Conservation (phyloP, 2,888 invertebrate species). For the Lapara coniferarum region DNA sequence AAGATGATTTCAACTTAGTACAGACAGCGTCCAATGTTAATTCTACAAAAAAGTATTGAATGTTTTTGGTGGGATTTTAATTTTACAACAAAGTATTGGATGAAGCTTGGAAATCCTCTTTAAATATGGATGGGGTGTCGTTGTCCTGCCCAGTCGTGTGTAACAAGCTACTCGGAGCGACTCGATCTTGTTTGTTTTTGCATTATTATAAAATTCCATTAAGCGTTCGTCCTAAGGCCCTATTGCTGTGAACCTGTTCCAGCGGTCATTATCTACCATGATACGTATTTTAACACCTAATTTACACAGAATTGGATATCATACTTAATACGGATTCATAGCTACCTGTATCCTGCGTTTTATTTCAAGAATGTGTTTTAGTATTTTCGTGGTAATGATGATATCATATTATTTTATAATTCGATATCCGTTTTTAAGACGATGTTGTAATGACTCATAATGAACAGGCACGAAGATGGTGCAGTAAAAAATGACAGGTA, state of each 20-base stretch:
- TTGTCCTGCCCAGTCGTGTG: slow-evolving; percentile 73
- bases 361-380: background rate
- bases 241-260: slow-evolving; percentile 40
- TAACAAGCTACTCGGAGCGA: slow-evolving; percentile 60
- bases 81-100: slow-evolving; percentile 35
- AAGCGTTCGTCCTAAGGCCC: slow-evolving; percentile 37
- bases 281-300: slow-evolving; percentile 21
- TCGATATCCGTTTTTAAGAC: slow-evolving; percentile 27
- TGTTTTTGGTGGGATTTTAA: too few relatives aligned
- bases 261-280: slow-evolving; percentile 37
- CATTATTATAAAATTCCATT: slow-evolving; percentile 76
- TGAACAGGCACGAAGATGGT: background rate
- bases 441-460: slow-evolving; percentile 1
- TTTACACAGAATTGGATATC: slow-evolving; percentile 12
- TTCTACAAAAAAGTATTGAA: too few relatives aligned
- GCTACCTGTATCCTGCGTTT: background rate
- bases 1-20: too few relatives aligned
- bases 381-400: slow-evolving; percentile 36
- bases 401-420: slow-evolving; percentile 19
- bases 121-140: slow-evolving; percentile 56
- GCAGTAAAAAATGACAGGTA: slow-evolving; percentile 5
- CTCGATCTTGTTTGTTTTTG: slow-evolving; percentile 74
- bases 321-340: background rate
- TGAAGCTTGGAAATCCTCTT: slow-evolving; percentile 41
- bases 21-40: too few relatives aligned